A percentile compares a stretch with the other conserved stretches of the same genome.
phyloP scores from a whole-genome alignment of 2,797 vertebrate genomes.

The Melanotaenia trifasciata region DNA sequence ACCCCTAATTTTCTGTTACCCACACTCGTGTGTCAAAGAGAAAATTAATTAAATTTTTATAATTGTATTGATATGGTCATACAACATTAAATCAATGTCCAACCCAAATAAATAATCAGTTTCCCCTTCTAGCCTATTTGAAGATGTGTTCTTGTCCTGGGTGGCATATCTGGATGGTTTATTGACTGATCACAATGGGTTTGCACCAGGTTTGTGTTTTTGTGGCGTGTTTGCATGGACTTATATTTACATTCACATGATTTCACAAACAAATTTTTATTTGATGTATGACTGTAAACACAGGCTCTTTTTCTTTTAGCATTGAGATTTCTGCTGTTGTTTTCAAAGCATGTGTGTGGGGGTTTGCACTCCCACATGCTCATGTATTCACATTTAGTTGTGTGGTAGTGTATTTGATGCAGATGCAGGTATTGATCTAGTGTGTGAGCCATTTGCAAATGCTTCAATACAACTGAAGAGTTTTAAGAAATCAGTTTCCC shows the following conservation, averaged over 20 bases:
- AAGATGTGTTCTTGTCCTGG: too few species aligned
- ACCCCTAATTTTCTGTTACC: conserved; percentile 31
- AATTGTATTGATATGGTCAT: conserved; percentile 45
- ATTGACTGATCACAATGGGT: too few species aligned
- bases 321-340: conserved; percentile 1
- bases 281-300: conserved; percentile 23
- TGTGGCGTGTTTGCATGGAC: conserved; percentile 17
- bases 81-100: conserved; percentile 29
- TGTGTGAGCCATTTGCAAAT: conserved; percentile 28
- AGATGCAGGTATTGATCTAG: conserved; percentile 44
- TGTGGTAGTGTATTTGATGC: neutral
- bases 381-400: neutral
- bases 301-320: conserved; percentile 16
- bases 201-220: too few species aligned
- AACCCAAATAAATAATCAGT: too few species aligned
- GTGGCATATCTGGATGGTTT: too few species aligned
- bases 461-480: conserved; percentile 47
- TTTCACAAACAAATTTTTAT: conserved; percentile 30
- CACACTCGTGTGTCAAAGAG: conserved; percentile 1
- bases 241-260: conserved; percentile 36
- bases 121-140: too few species aligned
- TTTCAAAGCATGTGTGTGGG: conserved; percentile 18
- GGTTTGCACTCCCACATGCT: conserved; percentile 5
- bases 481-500: conserved; percentile 37
- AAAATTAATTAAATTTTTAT: conserved; percentile 41